Percentiles rank a stretch among this genome's conserved stretches.
These are phyloP conservation scores for Australoheros scitulus DNA, from an alignment of 2,113 vertebrate genomes.

Conservation along the genomic window DNA sequence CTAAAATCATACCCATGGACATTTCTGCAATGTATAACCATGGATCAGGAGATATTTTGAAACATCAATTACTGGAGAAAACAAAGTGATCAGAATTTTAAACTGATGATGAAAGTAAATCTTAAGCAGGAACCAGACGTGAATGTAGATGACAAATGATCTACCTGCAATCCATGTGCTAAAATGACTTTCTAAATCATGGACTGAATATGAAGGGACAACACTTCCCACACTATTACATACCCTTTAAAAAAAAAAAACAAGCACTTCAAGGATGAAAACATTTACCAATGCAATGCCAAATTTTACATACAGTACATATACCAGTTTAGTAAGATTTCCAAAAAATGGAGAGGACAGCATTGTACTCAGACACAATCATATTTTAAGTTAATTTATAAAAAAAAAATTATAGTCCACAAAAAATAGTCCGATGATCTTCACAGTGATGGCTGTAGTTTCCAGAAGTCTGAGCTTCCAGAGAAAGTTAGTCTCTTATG, in stretches of 20 bases:
- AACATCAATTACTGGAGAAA: background rate
- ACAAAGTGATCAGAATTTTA: background rate
- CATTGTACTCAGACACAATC: background rate
- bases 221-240: background rate
- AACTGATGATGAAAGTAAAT: background rate
- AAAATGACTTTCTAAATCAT: background rate
- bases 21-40: background rate
- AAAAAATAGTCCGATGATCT: constrained; percentile 26
- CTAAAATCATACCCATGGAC: background rate
- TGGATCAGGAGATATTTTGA: background rate
- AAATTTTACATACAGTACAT: background rate
- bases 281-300: background rate
- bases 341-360: background rate
- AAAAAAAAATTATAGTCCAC: constrained; percentile 29
- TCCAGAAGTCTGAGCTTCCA: constrained; percentile 27
- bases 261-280: background rate
- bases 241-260: background rate
- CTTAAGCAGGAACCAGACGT: background rate
- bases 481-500: background rate
- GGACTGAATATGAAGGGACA: background rate
- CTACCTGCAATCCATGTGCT: background rate
- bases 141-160: background rate
- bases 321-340: background rate
- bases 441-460: constrained; percentile 50
- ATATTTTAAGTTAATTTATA: constrained; percentile 53